A percentile compares a stretch with the other conserved stretches of the same genome.
These are phyloP conservation scores for Scolanthus callimorphus DNA, from an alignment of 92 coral and sea anemone species.

Conservation along the genomic window DNA sequence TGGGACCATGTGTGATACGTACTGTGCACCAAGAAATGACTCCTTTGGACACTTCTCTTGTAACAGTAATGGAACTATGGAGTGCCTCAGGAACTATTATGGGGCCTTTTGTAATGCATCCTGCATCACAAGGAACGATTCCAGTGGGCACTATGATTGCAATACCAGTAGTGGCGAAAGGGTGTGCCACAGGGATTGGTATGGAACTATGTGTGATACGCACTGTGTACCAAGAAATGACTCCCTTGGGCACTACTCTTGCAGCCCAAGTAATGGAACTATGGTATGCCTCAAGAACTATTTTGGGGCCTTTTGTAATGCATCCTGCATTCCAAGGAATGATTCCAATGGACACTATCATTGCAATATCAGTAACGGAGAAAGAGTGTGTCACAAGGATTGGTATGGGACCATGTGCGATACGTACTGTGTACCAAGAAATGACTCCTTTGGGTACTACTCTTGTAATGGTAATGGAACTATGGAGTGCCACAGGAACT, in stretches of 20 bases:
- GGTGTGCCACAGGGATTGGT: slow-evolving; percentile 56
- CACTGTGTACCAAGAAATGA: slow-evolving; percentile 47
- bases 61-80: slow-evolving; percentile 18
- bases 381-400: slow-evolving; percentile 35
- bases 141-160: neutral
- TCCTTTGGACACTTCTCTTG: slow-evolving; percentile 29
- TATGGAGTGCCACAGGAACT: slow-evolving; percentile 26
- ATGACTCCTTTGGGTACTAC: slow-evolving; percentile 22
- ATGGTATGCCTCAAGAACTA: slow-evolving; percentile 30
- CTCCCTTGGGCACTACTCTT: slow-evolving; percentile 34
- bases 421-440: slow-evolving; percentile 14
- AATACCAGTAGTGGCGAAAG: neutral
- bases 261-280: slow-evolving; percentile 23
- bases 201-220: slow-evolving; percentile 47
- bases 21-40: slow-evolving; percentile 35
- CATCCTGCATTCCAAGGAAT: slow-evolving; percentile 39
- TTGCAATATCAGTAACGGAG: slow-evolving; percentile 56
- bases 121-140: slow-evolving; percentile 3
- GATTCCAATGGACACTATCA: slow-evolving; percentile 50
- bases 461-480: slow-evolving; percentile 31
- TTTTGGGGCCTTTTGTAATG: slow-evolving; percentile 58
- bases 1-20: slow-evolving; percentile 15
- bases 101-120: slow-evolving; percentile 21
- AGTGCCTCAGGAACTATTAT: slow-evolving; percentile 41
- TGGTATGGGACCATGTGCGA: slow-evolving; percentile 49